Base-by-base conservation (phyloP, 2,888 invertebrate genomes). In the Ectropis crepuscularia region DNA sequence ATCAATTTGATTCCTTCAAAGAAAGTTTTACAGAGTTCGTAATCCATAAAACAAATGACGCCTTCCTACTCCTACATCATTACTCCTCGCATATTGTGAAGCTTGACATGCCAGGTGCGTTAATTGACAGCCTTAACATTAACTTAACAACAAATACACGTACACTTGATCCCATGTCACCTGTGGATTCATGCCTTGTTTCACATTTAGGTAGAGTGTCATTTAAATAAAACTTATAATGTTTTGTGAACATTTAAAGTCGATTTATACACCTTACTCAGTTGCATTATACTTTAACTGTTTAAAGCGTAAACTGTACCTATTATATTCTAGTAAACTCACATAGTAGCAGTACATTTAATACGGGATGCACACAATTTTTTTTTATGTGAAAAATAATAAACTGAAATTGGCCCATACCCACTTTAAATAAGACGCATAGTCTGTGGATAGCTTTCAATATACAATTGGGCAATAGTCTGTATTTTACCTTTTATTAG, bases 51-150 rank as follows among this genome's bases (percentile, higher is more conserved):
- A 42, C 10, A 9, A 9, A 2, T 43, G 6, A 37, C 0, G 6
- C 11, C n/a, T 28, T 11, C 5, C 7, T 36, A 46, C 38, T 49
- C 48, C 48, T 42, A 5, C 42, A 49, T 42, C 42, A 48, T 53
- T 53, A 62, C 59, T 51, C 37, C 43, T 55, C 58, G 41, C 57
- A 47, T 16, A 43, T 46, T 61, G 53, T 62, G 55, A 41, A 42
- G 8, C 57, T 47, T 41, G 47, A 47, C 57, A 42, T 28, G 41
- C 53, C 51, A 41, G 47, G 53, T 45, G 39, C 51, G 10, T 54
- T 63, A 58, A 58, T 63, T 62, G 57, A 63, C 57, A 53, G 57
- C 53, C 47, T 63, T 53, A 58, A 46, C 58, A 63, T 58, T 57
- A 47, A 57, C 57, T 57, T n/a, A n/a, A n/a, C n/a, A 50, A 55